Evolutionary conservation across 2,797 vertebrate species (phyloP).

Genomic region (Pipistrellus pipistrellus): DNA sequence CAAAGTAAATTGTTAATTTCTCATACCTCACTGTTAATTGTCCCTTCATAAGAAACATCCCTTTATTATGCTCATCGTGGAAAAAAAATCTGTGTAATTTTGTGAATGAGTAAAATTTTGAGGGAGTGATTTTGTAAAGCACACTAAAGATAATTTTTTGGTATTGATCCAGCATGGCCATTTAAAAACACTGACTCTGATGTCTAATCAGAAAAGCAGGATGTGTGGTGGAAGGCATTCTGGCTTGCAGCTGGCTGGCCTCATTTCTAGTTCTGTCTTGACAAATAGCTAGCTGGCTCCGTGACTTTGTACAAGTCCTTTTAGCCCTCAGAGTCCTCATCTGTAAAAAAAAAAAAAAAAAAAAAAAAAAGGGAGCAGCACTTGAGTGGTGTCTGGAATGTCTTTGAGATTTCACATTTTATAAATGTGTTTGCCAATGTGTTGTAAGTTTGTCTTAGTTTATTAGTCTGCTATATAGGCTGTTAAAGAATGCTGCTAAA

Average conservation of each 20-base stretch:
- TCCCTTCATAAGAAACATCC: not conserved
- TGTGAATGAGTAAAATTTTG: constrained; percentile 9
- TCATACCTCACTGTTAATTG: not conserved
- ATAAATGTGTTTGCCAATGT: not conserved
- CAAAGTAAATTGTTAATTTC: not conserved
- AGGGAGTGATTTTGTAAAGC: constrained; percentile 7
- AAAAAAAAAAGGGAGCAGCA: not conserved
- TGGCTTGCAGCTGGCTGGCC: not conserved
- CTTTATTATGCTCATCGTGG: not conserved
- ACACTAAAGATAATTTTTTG: not conserved
- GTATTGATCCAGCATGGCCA: not conserved
- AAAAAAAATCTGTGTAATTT: constrained; percentile 10
- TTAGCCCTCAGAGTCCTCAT: not conserved
- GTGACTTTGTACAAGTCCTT: constrained; percentile 57
- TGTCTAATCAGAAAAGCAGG: not conserved
- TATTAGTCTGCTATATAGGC: not conserved
- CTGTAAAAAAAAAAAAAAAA: not conserved
- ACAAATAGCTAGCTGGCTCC: not conserved
- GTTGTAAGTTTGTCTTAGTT: not conserved
- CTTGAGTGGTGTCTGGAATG: not conserved
- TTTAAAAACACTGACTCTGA: not conserved
- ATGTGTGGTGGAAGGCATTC: too few relatives aligned
- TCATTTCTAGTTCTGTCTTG: constrained; percentile 27
- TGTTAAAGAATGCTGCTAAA: not conserved
- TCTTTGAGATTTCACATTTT: not conserved